Evolutionary conservation across 2,797 vertebrate genomes (phyloP).

Genomic region (Geotrypetes seraphini): DNA sequence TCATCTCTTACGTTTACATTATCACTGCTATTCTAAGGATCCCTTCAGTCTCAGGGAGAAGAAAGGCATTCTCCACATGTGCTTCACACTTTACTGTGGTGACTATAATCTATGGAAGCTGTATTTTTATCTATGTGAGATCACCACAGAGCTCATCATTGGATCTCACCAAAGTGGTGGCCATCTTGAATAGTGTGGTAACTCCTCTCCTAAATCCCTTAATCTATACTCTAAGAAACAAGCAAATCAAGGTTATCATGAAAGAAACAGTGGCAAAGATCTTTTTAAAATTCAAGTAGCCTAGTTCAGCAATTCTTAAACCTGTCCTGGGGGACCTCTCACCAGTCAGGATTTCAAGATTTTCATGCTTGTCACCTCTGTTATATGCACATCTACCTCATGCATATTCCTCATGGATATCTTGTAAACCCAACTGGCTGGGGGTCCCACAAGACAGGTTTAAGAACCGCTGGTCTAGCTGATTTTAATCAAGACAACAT

Average conservation of each 20-base stretch:
- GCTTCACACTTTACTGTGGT: slow-evolving; percentile 15
- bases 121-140: slow-evolving; percentile 17
- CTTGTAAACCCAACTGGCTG: too few relatives aligned
- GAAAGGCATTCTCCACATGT: slow-evolving; percentile 16
- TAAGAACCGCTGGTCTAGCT: too few relatives aligned
- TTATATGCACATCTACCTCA: too few relatives aligned
- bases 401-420: too few relatives aligned
- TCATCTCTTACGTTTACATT: slow-evolving; percentile 11
- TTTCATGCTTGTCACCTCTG: too few relatives aligned
- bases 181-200: slow-evolving; percentile 10
- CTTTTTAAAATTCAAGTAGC: too few relatives aligned
- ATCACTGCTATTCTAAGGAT: slow-evolving; percentile 9
- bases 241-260: slow-evolving; percentile 10
- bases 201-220: slow-evolving; percentile 18
- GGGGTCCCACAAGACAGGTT: too few relatives aligned
- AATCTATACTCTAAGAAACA: slow-evolving; percentile 18
- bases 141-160: slow-evolving; percentile 13
- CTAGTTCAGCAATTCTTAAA: too few relatives aligned
- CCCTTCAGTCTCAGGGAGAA: slow-evolving; percentile 1
- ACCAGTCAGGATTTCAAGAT: too few relatives aligned
- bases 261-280: background rate
- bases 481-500: too few relatives aligned
- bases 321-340: too few relatives aligned
- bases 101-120: slow-evolving; percentile 9
- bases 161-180: slow-evolving; percentile 7